Evolutionary conservation across 2,113 vertebrate species (phyloP).

Genomic region (Uropsilus gracilis): DNA sequence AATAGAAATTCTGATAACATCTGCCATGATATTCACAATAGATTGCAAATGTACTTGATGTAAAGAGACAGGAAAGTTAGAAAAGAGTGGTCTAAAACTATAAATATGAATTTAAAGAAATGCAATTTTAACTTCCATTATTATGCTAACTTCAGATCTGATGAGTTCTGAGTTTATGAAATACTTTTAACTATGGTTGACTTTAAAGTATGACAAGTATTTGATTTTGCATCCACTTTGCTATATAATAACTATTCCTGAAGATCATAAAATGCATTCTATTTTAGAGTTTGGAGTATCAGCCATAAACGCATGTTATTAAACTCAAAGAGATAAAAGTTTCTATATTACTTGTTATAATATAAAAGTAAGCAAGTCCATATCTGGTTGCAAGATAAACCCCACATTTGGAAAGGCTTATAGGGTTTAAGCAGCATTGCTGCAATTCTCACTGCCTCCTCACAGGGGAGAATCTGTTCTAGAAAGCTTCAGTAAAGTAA

Average conservation of each 20-base stretch:
- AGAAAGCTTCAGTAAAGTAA: neutral
- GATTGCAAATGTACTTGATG: neutral
- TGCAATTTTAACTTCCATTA: neutral
- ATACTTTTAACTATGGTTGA: constrained; percentile 19
- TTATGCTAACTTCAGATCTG: neutral
- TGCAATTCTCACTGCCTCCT: neutral
- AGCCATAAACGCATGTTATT: constrained; percentile 36
- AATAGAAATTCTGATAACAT: neutral
- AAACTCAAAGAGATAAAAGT: constrained; percentile 41
- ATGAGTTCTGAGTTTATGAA: constrained; percentile 25
- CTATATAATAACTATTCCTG: neutral
- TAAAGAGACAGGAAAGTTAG: neutral
- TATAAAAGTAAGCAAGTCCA: neutral
- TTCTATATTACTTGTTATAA: constrained; percentile 15
- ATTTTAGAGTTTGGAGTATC: constrained; percentile 33
- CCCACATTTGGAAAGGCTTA: neutral
- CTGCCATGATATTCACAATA: neutral
- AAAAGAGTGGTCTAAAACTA: neutral
- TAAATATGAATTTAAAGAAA: constrained; percentile 35
- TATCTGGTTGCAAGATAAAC: neutral
- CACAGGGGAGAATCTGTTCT: neutral
- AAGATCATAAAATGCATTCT: constrained; percentile 11
- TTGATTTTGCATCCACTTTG: constrained; percentile 48
- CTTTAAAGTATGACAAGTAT: constrained; percentile 6
- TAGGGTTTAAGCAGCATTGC: neutral